Evolutionary conservation across 2,797 vertebrate genomes (phyloP).

Genomic region (Xiphorhynchus erythropygius): DNA sequence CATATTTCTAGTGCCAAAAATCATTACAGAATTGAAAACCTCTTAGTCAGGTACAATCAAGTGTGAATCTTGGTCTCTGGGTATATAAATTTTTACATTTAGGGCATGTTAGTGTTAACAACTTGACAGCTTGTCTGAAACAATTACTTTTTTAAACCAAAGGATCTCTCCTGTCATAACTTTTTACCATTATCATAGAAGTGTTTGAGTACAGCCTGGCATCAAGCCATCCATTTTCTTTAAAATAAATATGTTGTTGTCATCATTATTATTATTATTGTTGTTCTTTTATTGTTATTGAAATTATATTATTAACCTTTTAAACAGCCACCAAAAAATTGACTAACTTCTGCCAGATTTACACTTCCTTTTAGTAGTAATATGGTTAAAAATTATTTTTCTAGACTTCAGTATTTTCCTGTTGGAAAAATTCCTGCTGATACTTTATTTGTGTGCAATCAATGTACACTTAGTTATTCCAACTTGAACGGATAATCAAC

Average conservation of each 20-base stretch:
- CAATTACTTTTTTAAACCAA: conserved; percentile 78
- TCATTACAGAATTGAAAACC: conserved; percentile 45
- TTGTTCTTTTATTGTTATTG: neutral
- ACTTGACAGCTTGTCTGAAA: conserved; percentile 84
- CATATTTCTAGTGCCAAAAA: conserved; percentile 62
- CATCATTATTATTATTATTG: neutral
- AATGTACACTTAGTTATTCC: neutral
- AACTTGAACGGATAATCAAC: neutral
- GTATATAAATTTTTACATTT: conserved; percentile 76
- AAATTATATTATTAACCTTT: neutral
- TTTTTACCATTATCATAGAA: conserved; percentile 50
- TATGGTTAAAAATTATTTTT: neutral
- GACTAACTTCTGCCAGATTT: neutral
- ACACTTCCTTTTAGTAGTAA: neutral
- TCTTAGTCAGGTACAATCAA: conserved; percentile 77
- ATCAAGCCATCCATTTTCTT: conserved; percentile 1
- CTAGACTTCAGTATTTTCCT: neutral
- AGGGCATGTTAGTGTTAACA: conserved; percentile 76
- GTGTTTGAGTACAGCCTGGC: conserved; percentile 10
- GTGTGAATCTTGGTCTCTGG: conserved; percentile 75
- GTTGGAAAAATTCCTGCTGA: neutral
- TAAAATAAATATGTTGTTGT: neutral
- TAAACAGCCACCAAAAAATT: neutral
- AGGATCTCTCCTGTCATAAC: conserved; percentile 65
- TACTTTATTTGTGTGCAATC: neutral